These are phyloP conservation scores for Melangyna quadrimaculata DNA, from an alignment of 2,888 invertebrate genomes.

Conservation along the genomic window DNA sequence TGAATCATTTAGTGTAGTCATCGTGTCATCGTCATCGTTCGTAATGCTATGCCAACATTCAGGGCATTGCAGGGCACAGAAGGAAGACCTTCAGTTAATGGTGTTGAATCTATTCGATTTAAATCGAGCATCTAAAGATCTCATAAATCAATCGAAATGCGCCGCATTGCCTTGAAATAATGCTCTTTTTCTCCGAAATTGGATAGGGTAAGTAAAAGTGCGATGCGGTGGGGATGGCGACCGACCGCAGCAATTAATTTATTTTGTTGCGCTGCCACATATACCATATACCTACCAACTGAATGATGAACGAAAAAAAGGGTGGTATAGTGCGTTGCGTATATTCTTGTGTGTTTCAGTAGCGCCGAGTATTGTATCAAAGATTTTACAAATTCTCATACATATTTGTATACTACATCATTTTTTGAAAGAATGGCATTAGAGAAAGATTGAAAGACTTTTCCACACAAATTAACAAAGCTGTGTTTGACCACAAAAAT, in stretches of 20 bases:
- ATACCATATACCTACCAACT: neutral
- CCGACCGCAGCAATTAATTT: conserved; percentile 63
- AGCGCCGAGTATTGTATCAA: conserved; percentile 22
- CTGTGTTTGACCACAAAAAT: too few relatives aligned
- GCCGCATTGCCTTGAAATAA: too few relatives aligned
- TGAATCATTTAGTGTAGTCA: conserved; percentile 55
- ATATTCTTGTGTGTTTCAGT: neutral
- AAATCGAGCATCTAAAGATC: conserved; percentile 66
- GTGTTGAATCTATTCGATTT: conserved; percentile 66
- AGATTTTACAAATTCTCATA: too few relatives aligned
- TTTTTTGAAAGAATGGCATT: too few relatives aligned
- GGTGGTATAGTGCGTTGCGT: conserved; percentile 13
- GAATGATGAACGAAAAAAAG: conserved; percentile 39
- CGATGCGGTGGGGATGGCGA: neutral
- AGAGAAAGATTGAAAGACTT: too few relatives aligned
- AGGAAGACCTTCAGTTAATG: conserved; percentile 38
- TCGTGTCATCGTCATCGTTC: neutral
- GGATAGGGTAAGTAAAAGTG: neutral
- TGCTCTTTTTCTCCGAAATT: conserved; percentile 10
- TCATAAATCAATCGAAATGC: conserved; percentile 68
- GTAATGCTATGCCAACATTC: neutral
- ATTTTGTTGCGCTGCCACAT: conserved; percentile 35
- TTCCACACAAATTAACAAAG: too few relatives aligned
- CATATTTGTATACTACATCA: too few relatives aligned
- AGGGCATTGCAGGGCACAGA: neutral